Percentiles rank a stretch among this genome's conserved stretches.
phyloP scores from a whole-genome alignment of 1,140 invertebrate species.

The Drosophila nebulosa region DNA sequence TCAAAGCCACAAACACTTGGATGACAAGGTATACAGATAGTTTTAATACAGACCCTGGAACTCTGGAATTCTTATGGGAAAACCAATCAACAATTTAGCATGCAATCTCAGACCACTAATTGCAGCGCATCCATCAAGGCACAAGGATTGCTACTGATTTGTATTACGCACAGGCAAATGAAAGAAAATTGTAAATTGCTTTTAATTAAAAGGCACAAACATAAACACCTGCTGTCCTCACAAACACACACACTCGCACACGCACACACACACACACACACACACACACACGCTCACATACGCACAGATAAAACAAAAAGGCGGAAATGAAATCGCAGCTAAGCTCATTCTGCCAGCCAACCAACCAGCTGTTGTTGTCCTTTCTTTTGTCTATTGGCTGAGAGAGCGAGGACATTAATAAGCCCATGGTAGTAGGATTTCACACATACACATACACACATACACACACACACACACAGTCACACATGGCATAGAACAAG shows the following conservation, averaged over 20 bases:
- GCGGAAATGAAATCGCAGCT: slow-evolving; percentile 60
- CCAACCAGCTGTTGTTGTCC: slow-evolving; percentile 51
- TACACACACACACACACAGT: slow-evolving; percentile 30
- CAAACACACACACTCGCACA: background rate
- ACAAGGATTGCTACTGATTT: slow-evolving; percentile 29
- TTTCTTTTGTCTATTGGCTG: slow-evolving; percentile 57
- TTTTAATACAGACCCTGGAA: background rate
- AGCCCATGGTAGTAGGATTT: slow-evolving; percentile 20
- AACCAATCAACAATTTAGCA: slow-evolving; percentile 44
- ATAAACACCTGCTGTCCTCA: slow-evolving; percentile 73
- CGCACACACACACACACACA: slow-evolving; percentile 10
- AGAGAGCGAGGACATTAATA: slow-evolving; percentile 49
- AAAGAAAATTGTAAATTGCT: slow-evolving; percentile 78
- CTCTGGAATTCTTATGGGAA: slow-evolving; percentile 9
- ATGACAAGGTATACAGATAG: background rate
- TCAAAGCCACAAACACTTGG: background rate
- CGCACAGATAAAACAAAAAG: slow-evolving; percentile 19
- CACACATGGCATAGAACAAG: slow-evolving; percentile 43
- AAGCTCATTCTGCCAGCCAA: slow-evolving; percentile 34
- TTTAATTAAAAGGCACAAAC: slow-evolving; percentile 79
- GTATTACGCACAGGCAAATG: slow-evolving; percentile 39
- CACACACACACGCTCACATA: slow-evolving; percentile 10
- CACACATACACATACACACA: slow-evolving; percentile 25
- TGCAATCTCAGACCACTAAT: slow-evolving; percentile 74
- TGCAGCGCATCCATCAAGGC: slow-evolving; percentile 68